Conservation (phyloP, 1,140 invertebrate genomes). For the Drosophila virilis region DNA sequence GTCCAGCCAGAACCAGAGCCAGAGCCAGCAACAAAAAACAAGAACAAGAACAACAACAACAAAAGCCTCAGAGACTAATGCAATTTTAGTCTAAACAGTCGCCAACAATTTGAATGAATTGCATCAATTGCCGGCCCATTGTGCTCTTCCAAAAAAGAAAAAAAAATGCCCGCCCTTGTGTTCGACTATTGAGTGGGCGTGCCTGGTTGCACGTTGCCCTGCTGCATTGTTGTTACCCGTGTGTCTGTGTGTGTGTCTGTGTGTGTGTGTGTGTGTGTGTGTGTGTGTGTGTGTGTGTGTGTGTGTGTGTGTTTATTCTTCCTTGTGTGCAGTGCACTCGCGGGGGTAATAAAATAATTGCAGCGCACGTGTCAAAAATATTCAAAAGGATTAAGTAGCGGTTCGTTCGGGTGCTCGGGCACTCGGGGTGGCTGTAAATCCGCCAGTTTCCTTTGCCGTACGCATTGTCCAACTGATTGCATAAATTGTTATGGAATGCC, state of each 20-base stretch:
- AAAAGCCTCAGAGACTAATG: constrained; percentile 71
- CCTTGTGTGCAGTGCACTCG: constrained; percentile 33
- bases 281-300: neutral
- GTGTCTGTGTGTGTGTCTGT: neutral
- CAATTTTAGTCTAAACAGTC: constrained; percentile 82
- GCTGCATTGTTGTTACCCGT: constrained; percentile 13
- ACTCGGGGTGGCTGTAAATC: constrained; percentile 31
- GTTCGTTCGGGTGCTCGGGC: neutral
- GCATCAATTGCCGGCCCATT: constrained; percentile 81
- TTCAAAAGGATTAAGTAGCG: constrained; percentile 80
- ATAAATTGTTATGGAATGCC: constrained; percentile 81
- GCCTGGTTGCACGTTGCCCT: constrained; percentile 54
- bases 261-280: constrained; percentile 15
- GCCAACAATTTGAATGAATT: constrained; percentile 80
- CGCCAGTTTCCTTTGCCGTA: constrained; percentile 41
- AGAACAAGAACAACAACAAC: constrained; percentile 25
- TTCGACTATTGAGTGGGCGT: constrained; percentile 66
- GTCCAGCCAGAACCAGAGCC: constrained; percentile 25
- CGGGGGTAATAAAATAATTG: constrained; percentile 83
- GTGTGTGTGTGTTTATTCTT: constrained; percentile 16
- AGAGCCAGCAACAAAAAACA: constrained; percentile 22
- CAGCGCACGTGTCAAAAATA: constrained; percentile 83
- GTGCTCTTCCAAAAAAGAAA: constrained; percentile 43
- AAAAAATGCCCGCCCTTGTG: constrained; percentile 26
- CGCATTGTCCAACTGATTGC: constrained; percentile 74